phyloP scores from a whole-genome alignment of 2,113 vertebrate genomes.

The Athene cunicularia region DNA sequence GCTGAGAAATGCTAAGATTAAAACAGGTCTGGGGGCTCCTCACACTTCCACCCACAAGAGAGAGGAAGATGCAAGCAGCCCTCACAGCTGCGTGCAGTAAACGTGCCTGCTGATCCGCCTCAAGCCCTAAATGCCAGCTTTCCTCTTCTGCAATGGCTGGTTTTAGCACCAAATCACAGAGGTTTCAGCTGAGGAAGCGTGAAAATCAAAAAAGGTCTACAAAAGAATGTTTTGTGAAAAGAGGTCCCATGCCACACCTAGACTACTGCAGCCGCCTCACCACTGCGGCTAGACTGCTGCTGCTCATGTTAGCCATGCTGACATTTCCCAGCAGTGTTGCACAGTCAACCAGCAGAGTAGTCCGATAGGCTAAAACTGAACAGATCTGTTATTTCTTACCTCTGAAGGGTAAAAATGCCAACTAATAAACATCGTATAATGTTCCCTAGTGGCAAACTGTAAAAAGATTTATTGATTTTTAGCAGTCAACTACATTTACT shows the following conservation, averaged over 20 bases:
- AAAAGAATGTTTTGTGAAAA: background rate
- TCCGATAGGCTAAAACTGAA: background rate
- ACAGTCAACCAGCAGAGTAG: background rate
- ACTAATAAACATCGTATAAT: background rate
- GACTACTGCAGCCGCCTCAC: background rate
- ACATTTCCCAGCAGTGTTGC: background rate
- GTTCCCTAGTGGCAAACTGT: background rate
- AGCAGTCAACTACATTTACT: background rate
- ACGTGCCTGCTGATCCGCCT: rapidly evolving
- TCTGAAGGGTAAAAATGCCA: background rate
- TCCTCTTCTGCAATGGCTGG: background rate
- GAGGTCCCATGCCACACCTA: background rate
- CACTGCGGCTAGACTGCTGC: background rate
- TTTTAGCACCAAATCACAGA: background rate
- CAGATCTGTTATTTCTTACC: background rate
- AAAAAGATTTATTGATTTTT: background rate
- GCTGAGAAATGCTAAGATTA: background rate
- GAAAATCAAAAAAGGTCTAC: background rate
- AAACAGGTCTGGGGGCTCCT: background rate
- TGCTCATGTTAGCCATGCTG: rapidly evolving
- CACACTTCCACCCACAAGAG: background rate
- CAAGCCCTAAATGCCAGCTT: background rate
- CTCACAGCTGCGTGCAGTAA: rapidly evolving
- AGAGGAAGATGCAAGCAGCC: rapidly evolving
- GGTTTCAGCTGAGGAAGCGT: background rate